Percentiles rank a stretch among this genome's conserved stretches.
phyloP scores from a whole-genome alignment of 1,140 invertebrate species.

The Zaprionus ghesquierei region DNA sequence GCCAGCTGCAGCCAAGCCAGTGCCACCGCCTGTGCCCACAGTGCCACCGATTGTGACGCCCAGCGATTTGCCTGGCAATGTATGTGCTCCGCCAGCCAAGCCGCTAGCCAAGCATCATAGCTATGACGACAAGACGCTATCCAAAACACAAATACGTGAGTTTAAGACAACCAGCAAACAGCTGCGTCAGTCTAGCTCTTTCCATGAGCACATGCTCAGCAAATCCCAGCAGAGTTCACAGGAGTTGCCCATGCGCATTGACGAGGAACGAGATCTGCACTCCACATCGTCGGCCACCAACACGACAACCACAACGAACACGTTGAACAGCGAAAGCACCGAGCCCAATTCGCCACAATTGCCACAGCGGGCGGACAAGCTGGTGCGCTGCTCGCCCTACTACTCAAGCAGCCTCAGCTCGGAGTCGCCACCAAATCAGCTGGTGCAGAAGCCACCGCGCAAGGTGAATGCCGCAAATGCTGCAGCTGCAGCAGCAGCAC shows the following conservation, averaged over 20 bases:
- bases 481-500: conserved; percentile 55
- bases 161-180: conserved; percentile 85
- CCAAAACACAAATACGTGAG: conserved; percentile 86
- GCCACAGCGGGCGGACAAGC: conserved; percentile 83
- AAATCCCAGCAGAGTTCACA: conserved; percentile 80
- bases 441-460: conserved; percentile 84
- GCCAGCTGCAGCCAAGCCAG: conserved; percentile 28
- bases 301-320: conserved; percentile 76
- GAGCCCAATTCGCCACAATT: conserved; percentile 80
- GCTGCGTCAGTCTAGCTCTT: conserved; percentile 85
- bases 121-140: conserved; percentile 85
- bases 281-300: conserved; percentile 70
- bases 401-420: conserved; percentile 88
- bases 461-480: conserved; percentile 83
- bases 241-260: conserved; percentile 69
- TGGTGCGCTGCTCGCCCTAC: conserved; percentile 87
- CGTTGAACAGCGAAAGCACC: conserved; percentile 73
- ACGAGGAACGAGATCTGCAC: conserved; percentile 68
- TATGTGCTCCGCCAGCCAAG: conserved; percentile 82
- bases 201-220: conserved; percentile 85
- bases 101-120: conserved; percentile 85
- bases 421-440: conserved; percentile 86
- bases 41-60: conserved; percentile 71
- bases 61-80: conserved; percentile 65
- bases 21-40: conserved; percentile 63